These are phyloP conservation scores for Morphnarchus princeps DNA, from an alignment of 2,113 vertebrate genomes.

Conservation along the genomic window DNA sequence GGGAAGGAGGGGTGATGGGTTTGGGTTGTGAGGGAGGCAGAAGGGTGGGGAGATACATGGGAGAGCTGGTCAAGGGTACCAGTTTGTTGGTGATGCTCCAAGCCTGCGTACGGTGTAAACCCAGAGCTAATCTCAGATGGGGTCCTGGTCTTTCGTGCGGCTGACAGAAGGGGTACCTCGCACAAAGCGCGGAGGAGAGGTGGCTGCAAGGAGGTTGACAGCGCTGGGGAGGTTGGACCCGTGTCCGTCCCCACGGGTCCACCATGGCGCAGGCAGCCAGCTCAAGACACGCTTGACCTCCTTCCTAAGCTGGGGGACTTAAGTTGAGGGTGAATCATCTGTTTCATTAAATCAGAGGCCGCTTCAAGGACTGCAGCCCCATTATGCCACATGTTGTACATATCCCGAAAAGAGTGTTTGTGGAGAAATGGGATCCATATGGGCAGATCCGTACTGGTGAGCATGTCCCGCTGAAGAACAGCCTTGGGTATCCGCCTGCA, in stretches of 20 bases:
- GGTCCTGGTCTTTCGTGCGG: neutral
- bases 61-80: neutral
- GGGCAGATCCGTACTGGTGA: neutral
- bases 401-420: neutral
- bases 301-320: neutral
- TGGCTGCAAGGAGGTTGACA: neutral
- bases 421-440: neutral
- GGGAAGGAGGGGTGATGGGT: neutral
- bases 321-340: neutral
- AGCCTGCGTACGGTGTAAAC: neutral
- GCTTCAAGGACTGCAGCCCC: neutral
- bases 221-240: neutral
- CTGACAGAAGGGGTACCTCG: neutral
- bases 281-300: neutral
- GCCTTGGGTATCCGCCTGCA: neutral
- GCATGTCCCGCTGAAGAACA: neutral
- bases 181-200: neutral
- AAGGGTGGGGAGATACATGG: rapidly evolving
- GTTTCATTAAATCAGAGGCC: neutral
- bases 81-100: neutral
- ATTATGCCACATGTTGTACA: neutral
- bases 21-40: neutral
- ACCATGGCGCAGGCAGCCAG: neutral
- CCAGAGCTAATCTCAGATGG: neutral
- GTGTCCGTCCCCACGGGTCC: rapidly evolving